These are phyloP conservation scores for Cassiopea xamachana DNA, from an alignment of 30 jellyfish, hydroid and myxozoan species.

Conservation along the genomic window DNA sequence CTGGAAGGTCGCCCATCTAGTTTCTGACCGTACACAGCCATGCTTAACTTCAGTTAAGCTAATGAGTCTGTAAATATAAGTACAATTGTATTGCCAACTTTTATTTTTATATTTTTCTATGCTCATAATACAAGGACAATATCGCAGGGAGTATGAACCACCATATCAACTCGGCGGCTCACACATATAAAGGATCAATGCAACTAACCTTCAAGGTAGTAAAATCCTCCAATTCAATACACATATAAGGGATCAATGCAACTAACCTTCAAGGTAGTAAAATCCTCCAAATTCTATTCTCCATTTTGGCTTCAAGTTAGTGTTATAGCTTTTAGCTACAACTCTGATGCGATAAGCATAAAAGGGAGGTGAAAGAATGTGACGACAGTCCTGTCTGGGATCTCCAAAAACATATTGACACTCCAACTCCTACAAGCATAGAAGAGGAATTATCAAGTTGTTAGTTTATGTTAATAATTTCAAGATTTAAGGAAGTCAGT, in stretches of 20 bases:
- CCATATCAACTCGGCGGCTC: too few species aligned
- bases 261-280: constrained; percentile 44
- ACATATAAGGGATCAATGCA: not conserved
- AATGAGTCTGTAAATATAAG: too few species aligned
- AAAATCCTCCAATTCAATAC: constrained; percentile 42
- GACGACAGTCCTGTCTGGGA: constrained; percentile 31
- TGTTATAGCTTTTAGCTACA: not conserved
- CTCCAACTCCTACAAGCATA: not conserved
- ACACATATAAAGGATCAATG: not conserved
- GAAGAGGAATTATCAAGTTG: too few species aligned
- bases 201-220: constrained; percentile 43
- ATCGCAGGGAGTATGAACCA: too few species aligned
- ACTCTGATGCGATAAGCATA: constrained; percentile 23
- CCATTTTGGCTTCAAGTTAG: constrained; percentile 2
- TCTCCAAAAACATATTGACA: constrained; percentile 8
- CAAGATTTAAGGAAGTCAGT: too few species aligned
- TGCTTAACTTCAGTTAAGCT: too few species aligned
- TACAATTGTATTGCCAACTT: too few species aligned
- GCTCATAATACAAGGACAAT: too few species aligned
- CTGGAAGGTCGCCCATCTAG: too few species aligned
- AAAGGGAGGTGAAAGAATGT: not conserved
- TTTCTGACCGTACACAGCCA: too few species aligned
- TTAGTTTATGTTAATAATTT: too few species aligned
- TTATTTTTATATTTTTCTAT: too few species aligned
- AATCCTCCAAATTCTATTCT: constrained; percentile 55